Evolutionary conservation across 2,797 vertebrate genomes (phyloP).

Genomic region (Ambastaia sidthimunki): DNA sequence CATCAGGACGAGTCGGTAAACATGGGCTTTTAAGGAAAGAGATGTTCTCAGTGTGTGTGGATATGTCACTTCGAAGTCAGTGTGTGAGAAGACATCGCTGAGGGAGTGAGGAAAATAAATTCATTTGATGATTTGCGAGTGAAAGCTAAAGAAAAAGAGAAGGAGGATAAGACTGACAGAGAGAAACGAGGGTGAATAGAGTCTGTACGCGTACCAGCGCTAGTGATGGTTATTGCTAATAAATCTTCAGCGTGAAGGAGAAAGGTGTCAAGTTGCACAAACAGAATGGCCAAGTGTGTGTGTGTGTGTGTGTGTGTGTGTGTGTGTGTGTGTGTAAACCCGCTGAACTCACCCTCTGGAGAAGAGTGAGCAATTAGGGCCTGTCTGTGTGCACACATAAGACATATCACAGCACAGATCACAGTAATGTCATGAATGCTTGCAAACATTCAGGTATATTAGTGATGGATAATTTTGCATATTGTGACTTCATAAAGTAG

Average conservation of each 20-base stretch:
- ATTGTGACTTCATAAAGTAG: neutral
- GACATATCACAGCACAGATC: conserved; percentile 38
- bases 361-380: conserved; percentile 75
- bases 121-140: conserved; percentile 41
- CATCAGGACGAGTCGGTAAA: conserved; percentile 67
- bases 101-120: conserved; percentile 16
- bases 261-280: conserved; percentile 69
- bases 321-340: conserved; percentile 64
- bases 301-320: conserved; percentile 64
- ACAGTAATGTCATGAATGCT: conserved; percentile 29
- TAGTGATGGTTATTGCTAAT: conserved; percentile 35
- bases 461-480: neutral
- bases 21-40: conserved; percentile 75
- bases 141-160: conserved; percentile 34
- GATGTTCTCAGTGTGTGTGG: conserved; percentile 42
- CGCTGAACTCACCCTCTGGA: conserved; percentile 67
- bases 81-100: conserved; percentile 3
- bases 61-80: conserved; percentile 44
- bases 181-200: neutral
- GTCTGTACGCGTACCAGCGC: neutral
- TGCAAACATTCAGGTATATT: neutral
- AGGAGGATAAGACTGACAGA: conserved; percentile 11
- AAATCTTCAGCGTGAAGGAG: conserved; percentile 35
- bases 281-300: conserved; percentile 69
- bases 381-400: conserved; percentile 59